Percentiles rank a stretch among this genome's conserved stretches.
phyloP scores from a whole-genome alignment of 2,113 vertebrate species.

The Ranitomeya imitator region DNA sequence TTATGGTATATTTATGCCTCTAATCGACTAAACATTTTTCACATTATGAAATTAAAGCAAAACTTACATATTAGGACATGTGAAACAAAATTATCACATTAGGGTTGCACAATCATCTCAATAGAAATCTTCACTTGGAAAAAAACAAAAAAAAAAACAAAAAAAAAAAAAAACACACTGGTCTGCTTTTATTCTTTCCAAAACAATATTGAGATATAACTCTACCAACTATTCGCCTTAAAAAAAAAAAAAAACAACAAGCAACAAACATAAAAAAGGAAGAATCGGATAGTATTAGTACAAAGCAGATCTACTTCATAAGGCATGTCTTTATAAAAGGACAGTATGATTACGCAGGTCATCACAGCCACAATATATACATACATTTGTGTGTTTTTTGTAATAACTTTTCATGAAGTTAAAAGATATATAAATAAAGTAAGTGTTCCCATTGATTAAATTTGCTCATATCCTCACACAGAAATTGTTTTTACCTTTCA shows the following conservation, averaged over 20 bases:
- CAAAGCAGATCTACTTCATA: neutral
- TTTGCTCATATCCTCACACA: neutral
- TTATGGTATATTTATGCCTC: no score
- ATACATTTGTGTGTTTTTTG: neutral
- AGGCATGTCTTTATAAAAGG: neutral
- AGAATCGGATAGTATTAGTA: neutral
- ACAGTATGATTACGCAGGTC: neutral
- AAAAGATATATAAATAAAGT: neutral
- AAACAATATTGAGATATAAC: neutral
- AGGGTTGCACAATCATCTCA: no score
- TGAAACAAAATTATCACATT: neutral
- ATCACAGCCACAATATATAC: neutral
- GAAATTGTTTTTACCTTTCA: conserved; percentile 68
- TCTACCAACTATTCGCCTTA: neutral
- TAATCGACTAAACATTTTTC: neutral
- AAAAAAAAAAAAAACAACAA: neutral
- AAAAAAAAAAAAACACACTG: neutral
- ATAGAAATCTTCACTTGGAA: no score
- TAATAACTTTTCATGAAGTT: neutral
- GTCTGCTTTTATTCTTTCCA: no score
- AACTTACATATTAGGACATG: neutral
- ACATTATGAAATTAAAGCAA: neutral
- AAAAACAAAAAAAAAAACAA: neutral
- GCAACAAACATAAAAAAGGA: neutral
- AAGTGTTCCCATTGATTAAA: neutral